These are phyloP conservation scores for Cariama cristata DNA, from an alignment of 2,113 vertebrate genomes.

Conservation along the genomic window DNA sequence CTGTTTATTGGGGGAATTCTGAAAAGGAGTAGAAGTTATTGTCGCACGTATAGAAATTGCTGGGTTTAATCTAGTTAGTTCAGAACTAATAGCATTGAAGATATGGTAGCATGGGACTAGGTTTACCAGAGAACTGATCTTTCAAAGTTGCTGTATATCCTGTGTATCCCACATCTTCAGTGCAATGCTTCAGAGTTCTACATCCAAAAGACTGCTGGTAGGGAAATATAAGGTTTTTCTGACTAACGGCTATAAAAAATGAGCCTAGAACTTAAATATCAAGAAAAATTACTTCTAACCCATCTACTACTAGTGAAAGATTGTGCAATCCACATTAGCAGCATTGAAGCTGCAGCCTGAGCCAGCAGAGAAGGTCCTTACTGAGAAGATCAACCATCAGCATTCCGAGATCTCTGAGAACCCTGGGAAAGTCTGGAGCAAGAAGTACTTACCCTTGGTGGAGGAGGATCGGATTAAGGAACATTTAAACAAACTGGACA, in stretches of 20 bases:
- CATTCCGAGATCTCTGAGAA: neutral
- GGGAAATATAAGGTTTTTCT: neutral
- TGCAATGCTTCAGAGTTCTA: neutral
- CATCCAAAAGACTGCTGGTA: neutral
- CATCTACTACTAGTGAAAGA: neutral
- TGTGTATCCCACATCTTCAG: neutral
- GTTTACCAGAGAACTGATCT: neutral
- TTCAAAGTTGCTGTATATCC: neutral
- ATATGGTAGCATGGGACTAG: neutral
- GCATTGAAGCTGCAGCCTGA: neutral
- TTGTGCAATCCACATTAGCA: neutral
- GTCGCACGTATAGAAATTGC: neutral
- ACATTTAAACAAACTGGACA: neutral
- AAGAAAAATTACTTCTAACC: neutral
- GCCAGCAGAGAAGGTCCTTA: neutral
- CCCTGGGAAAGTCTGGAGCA: neutral
- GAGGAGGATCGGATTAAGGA: neutral
- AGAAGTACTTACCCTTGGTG: accelerated
- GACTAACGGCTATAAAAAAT: neutral
- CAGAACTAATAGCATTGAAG: neutral
- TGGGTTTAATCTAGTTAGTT: neutral
- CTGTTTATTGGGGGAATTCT: neutral
- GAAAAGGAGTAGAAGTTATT: neutral
- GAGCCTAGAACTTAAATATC: neutral
- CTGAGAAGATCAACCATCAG: neutral